These are phyloP conservation scores for Apamea sordens DNA, from an alignment of 2,888 invertebrate genomes.

Conservation along the genomic window DNA sequence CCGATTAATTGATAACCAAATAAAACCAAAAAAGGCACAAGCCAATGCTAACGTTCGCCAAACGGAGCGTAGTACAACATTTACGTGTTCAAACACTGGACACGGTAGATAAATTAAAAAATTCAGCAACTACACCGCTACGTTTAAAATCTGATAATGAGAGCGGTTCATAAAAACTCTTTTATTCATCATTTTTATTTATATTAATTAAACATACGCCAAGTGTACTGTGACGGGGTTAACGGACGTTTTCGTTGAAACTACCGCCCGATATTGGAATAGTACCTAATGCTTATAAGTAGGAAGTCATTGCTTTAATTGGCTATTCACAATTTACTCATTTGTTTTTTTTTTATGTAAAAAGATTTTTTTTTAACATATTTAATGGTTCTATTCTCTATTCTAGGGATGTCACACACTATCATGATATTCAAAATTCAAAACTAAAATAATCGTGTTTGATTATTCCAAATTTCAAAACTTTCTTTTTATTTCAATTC, in stretches of 20 bases:
- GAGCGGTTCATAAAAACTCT: constrained; percentile 76
- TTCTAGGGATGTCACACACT: background rate
- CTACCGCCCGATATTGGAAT: constrained; percentile 63
- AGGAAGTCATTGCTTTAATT: constrained; percentile 43
- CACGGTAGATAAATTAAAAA: constrained; percentile 85
- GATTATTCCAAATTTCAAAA: background rate
- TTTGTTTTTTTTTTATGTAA: background rate
- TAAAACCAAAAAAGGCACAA: constrained; percentile 56
- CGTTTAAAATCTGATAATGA: constrained; percentile 81
- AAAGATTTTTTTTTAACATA: background rate
- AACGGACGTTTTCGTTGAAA: constrained; percentile 78
- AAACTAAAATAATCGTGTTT: constrained; percentile 4
- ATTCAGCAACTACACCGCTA: constrained; percentile 75
- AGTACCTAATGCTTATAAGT: constrained; percentile 26
- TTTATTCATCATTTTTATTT: constrained; percentile 83
- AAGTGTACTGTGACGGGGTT: constrained; percentile 87
- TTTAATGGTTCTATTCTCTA: background rate
- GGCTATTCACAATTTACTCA: constrained; percentile 31
- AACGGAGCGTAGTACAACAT: constrained; percentile 77
- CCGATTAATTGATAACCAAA: constrained; percentile 65
- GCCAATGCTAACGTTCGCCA: constrained; percentile 72
- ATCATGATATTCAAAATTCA: background rate
- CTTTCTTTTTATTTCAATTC: background rate
- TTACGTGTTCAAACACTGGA: constrained; percentile 76
- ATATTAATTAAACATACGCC: constrained; percentile 86